Conservation (phyloP, 1,140 invertebrate genomes). For the Drosophila pandora region DNA sequence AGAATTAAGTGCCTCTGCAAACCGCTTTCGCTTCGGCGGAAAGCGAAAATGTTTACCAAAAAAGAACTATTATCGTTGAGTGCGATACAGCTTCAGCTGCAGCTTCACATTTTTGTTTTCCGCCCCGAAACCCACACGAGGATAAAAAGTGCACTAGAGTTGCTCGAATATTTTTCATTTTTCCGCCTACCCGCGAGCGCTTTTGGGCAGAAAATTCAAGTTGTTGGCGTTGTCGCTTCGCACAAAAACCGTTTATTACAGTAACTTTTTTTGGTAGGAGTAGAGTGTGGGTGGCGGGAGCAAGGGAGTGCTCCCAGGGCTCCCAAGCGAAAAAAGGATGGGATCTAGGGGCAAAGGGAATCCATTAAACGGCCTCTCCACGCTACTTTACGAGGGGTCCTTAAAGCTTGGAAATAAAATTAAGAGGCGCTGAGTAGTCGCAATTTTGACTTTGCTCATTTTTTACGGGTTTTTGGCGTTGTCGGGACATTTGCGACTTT, state of each 20-base stretch:
- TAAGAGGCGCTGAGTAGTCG: slow-evolving; percentile 76
- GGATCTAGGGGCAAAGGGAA: slow-evolving; percentile 15
- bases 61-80: slow-evolving; percentile 6
- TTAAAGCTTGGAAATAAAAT: slow-evolving; percentile 74
- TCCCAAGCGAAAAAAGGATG: not conserved
- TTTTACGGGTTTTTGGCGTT: slow-evolving; percentile 46
- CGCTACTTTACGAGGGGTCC: slow-evolving; percentile 51
- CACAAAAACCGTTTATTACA: slow-evolving; percentile 59
- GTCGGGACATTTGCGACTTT: slow-evolving; percentile 50
- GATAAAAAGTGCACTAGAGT: slow-evolving; percentile 53
- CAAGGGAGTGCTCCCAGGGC: not conserved
- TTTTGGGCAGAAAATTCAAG: slow-evolving; percentile 49
- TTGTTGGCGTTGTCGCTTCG: slow-evolving; percentile 44
- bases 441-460: slow-evolving; percentile 61
- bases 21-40: slow-evolving; percentile 13
- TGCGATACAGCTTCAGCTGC: not conserved
- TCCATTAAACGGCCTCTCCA: slow-evolving; percentile 41
- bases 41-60: slow-evolving; percentile 25
- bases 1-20: slow-evolving; percentile 7
- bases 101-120: not conserved
- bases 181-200: slow-evolving; percentile 19
- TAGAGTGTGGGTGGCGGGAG: too few species aligned
- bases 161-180: slow-evolving; percentile 25
- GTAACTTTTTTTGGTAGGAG: slow-evolving; percentile 18
- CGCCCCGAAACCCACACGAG: slow-evolving; percentile 3